Conservation (phyloP, 2,888 invertebrate species). For the Psylliodes chrysocephalus region DNA sequence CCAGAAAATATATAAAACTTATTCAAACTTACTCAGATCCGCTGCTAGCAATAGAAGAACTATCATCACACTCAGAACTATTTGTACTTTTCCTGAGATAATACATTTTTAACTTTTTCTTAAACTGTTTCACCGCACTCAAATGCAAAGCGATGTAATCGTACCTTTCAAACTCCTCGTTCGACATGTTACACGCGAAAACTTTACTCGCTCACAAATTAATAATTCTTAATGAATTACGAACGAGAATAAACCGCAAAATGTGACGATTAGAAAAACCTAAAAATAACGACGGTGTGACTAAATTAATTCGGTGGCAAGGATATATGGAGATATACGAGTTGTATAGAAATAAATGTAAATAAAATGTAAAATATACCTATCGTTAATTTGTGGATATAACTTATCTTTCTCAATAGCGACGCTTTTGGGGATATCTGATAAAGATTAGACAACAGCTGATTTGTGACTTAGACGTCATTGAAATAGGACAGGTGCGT, state of each 20-base stretch:
- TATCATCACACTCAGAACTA: not conserved
- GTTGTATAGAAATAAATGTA: no score
- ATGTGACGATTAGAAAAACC: not conserved
- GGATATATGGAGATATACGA: not conserved
- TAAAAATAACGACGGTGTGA: slow-evolving; percentile 1
- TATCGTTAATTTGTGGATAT: no score
- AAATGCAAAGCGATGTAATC: not conserved
- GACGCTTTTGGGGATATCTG: no score
- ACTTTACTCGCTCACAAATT: not conserved
- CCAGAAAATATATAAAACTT: no score
- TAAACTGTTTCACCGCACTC: not conserved
- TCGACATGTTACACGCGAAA: no score
- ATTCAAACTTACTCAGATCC: slow-evolving; percentile 3
- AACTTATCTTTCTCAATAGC: no score
- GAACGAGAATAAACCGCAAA: not conserved
- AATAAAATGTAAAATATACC: no score
- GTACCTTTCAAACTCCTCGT: not conserved
- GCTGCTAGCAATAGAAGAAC: not conserved
- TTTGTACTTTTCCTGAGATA: not conserved
- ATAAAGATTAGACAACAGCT: no score
- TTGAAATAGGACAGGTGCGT: no score
- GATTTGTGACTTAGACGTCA: no score
- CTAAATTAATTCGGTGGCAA: not conserved
- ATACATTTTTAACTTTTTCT: not conserved
- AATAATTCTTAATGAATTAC: not conserved